Conservation (phyloP, 2,113 vertebrate species). For the Osmerus mordax region DNA sequence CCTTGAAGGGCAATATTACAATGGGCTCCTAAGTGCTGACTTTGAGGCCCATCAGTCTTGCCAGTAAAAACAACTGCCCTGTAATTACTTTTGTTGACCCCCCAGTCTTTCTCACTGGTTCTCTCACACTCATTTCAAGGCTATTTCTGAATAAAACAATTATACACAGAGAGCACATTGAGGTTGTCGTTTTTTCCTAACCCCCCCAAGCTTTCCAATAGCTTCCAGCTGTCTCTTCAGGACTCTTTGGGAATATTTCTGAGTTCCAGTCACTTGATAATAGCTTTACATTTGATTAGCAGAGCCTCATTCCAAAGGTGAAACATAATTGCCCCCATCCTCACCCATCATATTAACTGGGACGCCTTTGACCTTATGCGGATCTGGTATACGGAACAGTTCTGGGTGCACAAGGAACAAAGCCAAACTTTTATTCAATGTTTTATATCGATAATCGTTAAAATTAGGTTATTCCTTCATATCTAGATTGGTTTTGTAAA, state of each 20-base stretch:
- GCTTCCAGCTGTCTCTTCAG: slow-evolving; percentile 64
- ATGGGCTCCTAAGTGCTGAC: slow-evolving; percentile 43
- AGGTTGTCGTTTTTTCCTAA: slow-evolving; percentile 38
- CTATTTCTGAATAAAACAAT: slow-evolving; percentile 70
- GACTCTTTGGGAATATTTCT: slow-evolving; percentile 55
- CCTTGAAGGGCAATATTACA: slow-evolving; percentile 43
- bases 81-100: slow-evolving; percentile 52
- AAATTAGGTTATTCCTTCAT: too few species aligned
- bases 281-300: slow-evolving; percentile 54
- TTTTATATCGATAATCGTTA: too few species aligned
- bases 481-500: too few species aligned
- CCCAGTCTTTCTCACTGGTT: slow-evolving; percentile 50
- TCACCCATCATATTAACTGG: slow-evolving; percentile 19
- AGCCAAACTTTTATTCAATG: too few species aligned
- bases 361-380: neutral
- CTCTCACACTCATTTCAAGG: slow-evolving; percentile 58
- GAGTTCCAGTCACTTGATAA: slow-evolving; percentile 57
- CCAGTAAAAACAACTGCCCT: slow-evolving; percentile 67
- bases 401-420: too few species aligned
- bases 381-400: too few species aligned
- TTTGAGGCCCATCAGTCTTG: slow-evolving; percentile 38
- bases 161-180: slow-evolving; percentile 39
- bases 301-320: slow-evolving; percentile 53
- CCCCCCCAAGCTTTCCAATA: slow-evolving; percentile 36
- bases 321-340: slow-evolving; percentile 59